phyloP scores from a whole-genome alignment of 2,113 vertebrate species.

The Anarhynchus alexandrinus region DNA sequence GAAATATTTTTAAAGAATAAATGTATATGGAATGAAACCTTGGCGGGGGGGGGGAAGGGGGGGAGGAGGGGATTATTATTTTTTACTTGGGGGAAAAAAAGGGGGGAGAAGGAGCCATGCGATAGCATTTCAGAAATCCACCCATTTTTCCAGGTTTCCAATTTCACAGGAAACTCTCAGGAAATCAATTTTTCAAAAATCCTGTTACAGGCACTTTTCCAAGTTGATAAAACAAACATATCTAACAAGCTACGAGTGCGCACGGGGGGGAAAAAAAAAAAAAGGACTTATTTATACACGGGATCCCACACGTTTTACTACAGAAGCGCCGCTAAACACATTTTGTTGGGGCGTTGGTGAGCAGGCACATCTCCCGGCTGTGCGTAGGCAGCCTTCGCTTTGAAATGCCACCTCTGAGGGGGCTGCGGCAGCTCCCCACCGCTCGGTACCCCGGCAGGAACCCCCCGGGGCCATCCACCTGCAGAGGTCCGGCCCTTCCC shows the following conservation, averaged over 20 bases:
- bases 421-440: not conserved
- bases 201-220: not conserved
- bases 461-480: not conserved
- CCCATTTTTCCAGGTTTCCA: slow-evolving; percentile 63
- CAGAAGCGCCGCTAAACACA: not conserved
- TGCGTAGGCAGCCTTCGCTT: not conserved
- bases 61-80: not conserved
- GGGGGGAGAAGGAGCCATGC: not conserved
- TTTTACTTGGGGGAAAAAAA: not conserved
- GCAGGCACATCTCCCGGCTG: not conserved
- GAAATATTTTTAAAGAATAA: slow-evolving; percentile 26
- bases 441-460: not conserved
- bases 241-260: not conserved
- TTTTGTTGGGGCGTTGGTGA: not conserved
- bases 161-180: slow-evolving; percentile 74
- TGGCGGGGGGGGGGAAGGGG: not conserved
- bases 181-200: slow-evolving; percentile 59
- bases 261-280: accelerated
- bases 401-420: accelerated
- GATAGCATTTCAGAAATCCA: slow-evolving; percentile 62
- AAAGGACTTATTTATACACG: not conserved
- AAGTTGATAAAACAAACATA: slow-evolving; percentile 35
- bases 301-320: not conserved
- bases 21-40: not conserved
- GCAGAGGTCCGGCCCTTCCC: not conserved